These are phyloP conservation scores for Caenorhabditis afra DNA, from an alignment of 2,888 invertebrate genomes.

Conservation along the genomic window DNA sequence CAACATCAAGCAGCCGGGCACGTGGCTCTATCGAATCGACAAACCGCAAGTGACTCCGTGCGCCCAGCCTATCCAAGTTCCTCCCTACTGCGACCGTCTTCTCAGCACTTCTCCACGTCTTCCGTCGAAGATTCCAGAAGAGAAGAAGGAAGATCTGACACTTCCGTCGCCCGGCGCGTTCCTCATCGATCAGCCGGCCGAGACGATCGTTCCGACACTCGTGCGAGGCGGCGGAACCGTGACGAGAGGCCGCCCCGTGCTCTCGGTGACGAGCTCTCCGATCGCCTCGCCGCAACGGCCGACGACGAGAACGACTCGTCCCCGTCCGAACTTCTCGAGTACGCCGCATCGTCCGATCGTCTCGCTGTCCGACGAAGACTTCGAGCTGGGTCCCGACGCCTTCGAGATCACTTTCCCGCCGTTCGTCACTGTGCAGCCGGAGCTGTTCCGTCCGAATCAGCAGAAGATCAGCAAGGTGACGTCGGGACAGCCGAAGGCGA, in stretches of 20 bases:
- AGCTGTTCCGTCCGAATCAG: slow-evolving; percentile 64
- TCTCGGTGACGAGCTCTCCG: slow-evolving; percentile 44
- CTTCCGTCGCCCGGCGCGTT: slow-evolving; percentile 52
- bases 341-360: slow-evolving; percentile 73
- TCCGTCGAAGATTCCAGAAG: slow-evolving; percentile 40
- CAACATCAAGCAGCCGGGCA: slow-evolving; percentile 78
- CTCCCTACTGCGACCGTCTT: slow-evolving; percentile 79
- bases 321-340: slow-evolving; percentile 60
- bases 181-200: slow-evolving; percentile 46
- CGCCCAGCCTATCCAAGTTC: slow-evolving; percentile 71
- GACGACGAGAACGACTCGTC: slow-evolving; percentile 39
- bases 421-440: slow-evolving; percentile 76
- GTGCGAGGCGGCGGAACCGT: slow-evolving; percentile 37
- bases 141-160: slow-evolving; percentile 59
- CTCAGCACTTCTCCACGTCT: slow-evolving; percentile 35
- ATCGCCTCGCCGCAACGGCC: slow-evolving; percentile 28
- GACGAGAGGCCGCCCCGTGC: slow-evolving; percentile 30
- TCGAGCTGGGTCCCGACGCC: slow-evolving; percentile 76
- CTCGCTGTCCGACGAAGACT: slow-evolving; percentile 74
- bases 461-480: slow-evolving; percentile 5
- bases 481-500: background rate
- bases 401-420: slow-evolving; percentile 78
- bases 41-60: slow-evolving; percentile 71
- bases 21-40: slow-evolving; percentile 77
- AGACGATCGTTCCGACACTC: slow-evolving; percentile 56